Evolutionary conservation across 2,797 vertebrate genomes (phyloP).

Genomic region (Ctenopoma multispine): DNA sequence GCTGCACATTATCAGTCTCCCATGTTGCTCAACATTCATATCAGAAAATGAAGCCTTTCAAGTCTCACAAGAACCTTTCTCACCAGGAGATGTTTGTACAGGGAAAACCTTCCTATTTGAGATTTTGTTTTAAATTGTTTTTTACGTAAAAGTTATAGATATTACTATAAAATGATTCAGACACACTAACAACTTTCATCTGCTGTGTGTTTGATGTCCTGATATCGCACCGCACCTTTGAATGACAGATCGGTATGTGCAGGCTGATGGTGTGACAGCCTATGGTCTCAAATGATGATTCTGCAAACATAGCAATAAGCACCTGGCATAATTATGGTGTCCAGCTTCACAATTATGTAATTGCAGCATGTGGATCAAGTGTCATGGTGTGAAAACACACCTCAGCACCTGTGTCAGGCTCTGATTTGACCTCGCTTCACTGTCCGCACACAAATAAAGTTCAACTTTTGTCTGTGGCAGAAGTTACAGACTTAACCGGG

Average conservation of each 20-base stretch:
- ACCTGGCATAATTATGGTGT: conserved; percentile 31
- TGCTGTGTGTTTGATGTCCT: conserved; percentile 11
- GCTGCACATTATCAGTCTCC: conserved; percentile 29
- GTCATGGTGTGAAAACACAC: conserved; percentile 4
- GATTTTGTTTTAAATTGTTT: conserved; percentile 30
- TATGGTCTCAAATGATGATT: conserved; percentile 16
- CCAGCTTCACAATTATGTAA: conserved; percentile 26
- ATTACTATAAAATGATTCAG: conserved; percentile 6
- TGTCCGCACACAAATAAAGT: neutral
- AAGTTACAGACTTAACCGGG: conserved; percentile 34
- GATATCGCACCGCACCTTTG: neutral
- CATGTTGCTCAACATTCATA: conserved; percentile 40
- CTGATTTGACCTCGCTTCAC: conserved; percentile 7
- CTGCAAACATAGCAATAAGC: conserved; percentile 29
- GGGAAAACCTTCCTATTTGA: conserved; percentile 37
- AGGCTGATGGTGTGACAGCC: conserved; percentile 32
- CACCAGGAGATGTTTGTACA: conserved; percentile 23
- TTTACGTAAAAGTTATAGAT: neutral
- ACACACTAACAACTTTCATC: neutral
- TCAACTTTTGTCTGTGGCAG: conserved; percentile 9
- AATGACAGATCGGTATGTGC: conserved; percentile 38
- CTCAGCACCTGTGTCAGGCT: neutral
- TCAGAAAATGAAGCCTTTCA: conserved; percentile 27
- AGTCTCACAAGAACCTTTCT: conserved; percentile 35
- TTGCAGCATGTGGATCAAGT: conserved; percentile 16